Percentiles rank a stretch among this genome's conserved stretches.
phyloP scores from a whole-genome alignment of 2,888 invertebrate species.

The Trachelus stipa region DNA sequence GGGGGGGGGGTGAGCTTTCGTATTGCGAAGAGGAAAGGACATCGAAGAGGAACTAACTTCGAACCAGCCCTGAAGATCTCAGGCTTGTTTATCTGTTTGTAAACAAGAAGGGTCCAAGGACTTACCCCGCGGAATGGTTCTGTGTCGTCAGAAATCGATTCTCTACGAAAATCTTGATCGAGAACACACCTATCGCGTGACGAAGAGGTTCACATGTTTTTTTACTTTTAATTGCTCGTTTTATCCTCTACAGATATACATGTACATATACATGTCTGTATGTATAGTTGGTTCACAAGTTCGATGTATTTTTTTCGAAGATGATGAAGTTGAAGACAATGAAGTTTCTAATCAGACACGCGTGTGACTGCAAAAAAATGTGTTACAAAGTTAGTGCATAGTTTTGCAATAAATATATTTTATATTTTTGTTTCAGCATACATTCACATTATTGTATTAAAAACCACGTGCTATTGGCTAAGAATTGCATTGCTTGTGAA shows the following conservation, averaged over 20 bases:
- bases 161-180: neutral
- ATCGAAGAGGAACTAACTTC: conserved; percentile 2
- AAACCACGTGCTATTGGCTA: no score
- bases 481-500: no score
- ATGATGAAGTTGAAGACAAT: no score
- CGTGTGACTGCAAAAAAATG: no score
- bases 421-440: no score
- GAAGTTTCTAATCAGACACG: no score
- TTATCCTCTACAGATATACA: neutral
- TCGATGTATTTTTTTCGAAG: no score
- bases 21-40: conserved; percentile 1
- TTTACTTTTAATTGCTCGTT: neutral
- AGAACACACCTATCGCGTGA: neutral
- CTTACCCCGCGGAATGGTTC: neutral
- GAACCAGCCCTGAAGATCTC: neutral
- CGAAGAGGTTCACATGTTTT: neutral
- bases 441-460: no score
- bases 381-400: no score
- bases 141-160: neutral
- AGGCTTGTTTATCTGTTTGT: neutral
- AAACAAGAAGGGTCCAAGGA: neutral
- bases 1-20: no score
- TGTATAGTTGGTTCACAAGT: no score
- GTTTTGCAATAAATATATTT: no score
- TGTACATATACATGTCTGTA: neutral